Conservation (phyloP, 2,888 invertebrate species). For the Troides oblongomaculatus region DNA sequence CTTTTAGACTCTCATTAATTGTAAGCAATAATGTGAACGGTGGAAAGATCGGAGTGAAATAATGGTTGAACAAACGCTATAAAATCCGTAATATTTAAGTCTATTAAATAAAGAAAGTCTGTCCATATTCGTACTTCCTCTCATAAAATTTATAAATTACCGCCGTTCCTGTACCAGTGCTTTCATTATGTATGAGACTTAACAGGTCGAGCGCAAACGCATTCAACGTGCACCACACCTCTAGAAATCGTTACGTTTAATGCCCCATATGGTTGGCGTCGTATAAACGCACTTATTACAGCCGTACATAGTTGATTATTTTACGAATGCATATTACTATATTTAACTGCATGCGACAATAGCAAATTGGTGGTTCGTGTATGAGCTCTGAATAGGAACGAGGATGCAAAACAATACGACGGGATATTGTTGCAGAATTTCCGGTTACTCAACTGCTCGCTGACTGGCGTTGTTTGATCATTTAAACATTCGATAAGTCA, state of each 20-base stretch:
- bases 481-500: too few relatives aligned
- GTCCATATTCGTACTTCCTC: background rate
- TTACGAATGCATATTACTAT: conserved; percentile 1
- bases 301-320: conserved; percentile 8
- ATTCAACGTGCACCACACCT: conserved; percentile 4
- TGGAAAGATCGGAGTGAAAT: too few relatives aligned
- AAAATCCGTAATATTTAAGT: too few relatives aligned
- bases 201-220: conserved; percentile 12
- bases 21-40: too few relatives aligned
- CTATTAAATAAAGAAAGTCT: too few relatives aligned
- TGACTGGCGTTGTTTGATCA: conserved; percentile 1
- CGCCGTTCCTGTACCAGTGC: background rate
- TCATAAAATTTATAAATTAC: background rate
- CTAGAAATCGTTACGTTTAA: conserved; percentile 12
- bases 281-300: conserved; percentile 15
- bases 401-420: conserved; percentile 49
- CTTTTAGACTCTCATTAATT: too few relatives aligned
- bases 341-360: background rate
- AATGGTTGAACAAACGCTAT: too few relatives aligned
- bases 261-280: conserved; percentile 6
- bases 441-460: conserved; percentile 36
- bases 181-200: conserved; percentile 12
- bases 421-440: conserved; percentile 42
- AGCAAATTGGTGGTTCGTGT: background rate
- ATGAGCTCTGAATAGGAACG: conserved; percentile 47